phyloP scores from a whole-genome alignment of 1,140 invertebrate genomes.

The Sitobion miscanthi region DNA sequence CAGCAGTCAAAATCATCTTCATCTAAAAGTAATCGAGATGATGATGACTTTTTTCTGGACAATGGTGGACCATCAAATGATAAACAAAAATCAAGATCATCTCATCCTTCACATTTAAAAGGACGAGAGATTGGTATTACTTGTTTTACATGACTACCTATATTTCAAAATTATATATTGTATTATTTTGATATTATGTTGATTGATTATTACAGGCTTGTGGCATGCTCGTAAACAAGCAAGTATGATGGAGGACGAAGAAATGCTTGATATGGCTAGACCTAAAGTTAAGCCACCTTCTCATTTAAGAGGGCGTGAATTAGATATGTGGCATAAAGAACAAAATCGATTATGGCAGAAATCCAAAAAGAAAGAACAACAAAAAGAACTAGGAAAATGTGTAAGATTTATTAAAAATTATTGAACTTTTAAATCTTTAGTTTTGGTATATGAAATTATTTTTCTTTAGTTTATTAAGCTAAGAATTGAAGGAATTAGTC shows the following conservation, averaged over 20 bases:
- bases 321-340: conserved; percentile 51
- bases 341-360: conserved; percentile 50
- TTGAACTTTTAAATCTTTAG: background rate
- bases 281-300: conserved; percentile 43
- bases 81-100: conserved; percentile 13
- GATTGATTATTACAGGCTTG: background rate
- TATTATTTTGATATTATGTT: background rate
- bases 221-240: conserved; percentile 44
- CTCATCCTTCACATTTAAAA: conserved; percentile 40
- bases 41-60: background rate
- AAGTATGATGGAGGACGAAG: conserved; percentile 40
- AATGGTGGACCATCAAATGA: conserved; percentile 11
- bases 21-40: background rate
- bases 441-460: background rate
- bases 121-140: conserved; percentile 40
- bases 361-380: conserved; percentile 45
- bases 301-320: conserved; percentile 40
- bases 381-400: conserved; percentile 50
- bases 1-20: conserved; percentile 22
- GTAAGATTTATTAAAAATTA: background rate
- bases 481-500: conserved; percentile 45
- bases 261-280: conserved; percentile 11
- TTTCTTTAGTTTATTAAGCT: conserved; percentile 29
- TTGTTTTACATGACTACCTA: background rate
- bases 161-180: background rate